Conservation (phyloP, 2,113 vertebrate genomes). For the Ctenomys sociabilis region DNA sequence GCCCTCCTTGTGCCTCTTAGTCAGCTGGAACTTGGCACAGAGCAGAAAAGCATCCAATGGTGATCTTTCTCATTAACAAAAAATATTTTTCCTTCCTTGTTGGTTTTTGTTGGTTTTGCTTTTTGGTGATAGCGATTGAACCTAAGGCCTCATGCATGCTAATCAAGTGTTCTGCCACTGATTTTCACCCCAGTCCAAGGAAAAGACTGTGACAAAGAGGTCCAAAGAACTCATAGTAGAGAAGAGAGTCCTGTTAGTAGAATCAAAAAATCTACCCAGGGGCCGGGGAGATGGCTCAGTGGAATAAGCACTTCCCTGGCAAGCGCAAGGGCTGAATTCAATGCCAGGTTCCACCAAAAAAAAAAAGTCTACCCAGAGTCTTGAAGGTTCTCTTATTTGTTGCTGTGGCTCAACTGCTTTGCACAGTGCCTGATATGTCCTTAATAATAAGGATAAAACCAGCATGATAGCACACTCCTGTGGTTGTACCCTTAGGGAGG, state of each 20-base stretch:
- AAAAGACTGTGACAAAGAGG: constrained; percentile 6
- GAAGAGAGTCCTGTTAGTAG: not conserved
- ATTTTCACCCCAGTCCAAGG: not conserved
- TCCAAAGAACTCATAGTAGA: constrained; percentile 23
- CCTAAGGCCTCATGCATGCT: not conserved
- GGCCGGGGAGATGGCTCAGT: too few species aligned
- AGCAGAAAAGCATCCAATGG: not conserved
- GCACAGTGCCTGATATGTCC: not conserved
- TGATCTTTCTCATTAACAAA: constrained; percentile 8
- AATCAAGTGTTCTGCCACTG: not conserved
- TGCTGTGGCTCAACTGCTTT: not conserved
- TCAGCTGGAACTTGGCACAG: not conserved
- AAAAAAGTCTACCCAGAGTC: constrained; percentile 29
- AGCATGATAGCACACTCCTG: not conserved
- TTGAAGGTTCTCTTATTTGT: constrained; percentile 11
- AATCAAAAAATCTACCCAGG: constrained; percentile 48
- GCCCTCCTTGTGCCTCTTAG: not conserved
- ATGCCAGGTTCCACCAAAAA: too few species aligned
- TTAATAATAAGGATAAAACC: not conserved
- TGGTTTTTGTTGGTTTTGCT: not conserved
- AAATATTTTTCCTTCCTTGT: not conserved
- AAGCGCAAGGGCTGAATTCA: too few species aligned
- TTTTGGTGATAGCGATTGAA: not conserved
- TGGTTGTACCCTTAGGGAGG: not conserved
- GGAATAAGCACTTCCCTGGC: too few species aligned